Percentiles rank a stretch among this genome's conserved stretches.
phyloP scores from a whole-genome alignment of 2,797 vertebrate genomes.

The Microcaecilia unicolor region DNA sequence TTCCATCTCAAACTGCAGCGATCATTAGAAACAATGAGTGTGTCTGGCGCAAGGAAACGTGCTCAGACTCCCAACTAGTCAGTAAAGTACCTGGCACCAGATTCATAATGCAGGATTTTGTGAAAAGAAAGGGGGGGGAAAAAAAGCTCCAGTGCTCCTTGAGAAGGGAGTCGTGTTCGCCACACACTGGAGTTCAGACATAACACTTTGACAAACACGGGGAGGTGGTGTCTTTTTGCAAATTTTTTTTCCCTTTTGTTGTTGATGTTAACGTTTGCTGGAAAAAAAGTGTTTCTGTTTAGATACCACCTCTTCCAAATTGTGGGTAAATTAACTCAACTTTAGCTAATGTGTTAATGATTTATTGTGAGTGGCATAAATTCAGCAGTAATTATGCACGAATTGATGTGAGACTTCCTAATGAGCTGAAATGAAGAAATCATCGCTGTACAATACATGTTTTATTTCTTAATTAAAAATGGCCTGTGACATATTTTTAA shows the following conservation, averaged over 20 bases:
- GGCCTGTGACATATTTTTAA: conserved; percentile 56
- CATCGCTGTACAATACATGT: conserved; percentile 62
- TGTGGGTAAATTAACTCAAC: conserved; percentile 47
- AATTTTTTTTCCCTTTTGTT: not conserved
- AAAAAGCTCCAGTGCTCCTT: conserved; percentile 33
- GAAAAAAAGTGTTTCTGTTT: conserved; percentile 30
- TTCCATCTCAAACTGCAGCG: conserved; percentile 43
- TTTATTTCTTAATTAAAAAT: conserved; percentile 63
- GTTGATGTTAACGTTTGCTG: conserved; percentile 7
- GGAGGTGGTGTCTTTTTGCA: not conserved
- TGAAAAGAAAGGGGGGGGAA: conserved; percentile 21
- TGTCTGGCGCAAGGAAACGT: conserved; percentile 45
- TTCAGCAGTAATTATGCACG: conserved; percentile 63
- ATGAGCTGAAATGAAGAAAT: conserved; percentile 68
- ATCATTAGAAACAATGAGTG: conserved; percentile 54
- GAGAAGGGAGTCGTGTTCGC: conserved; percentile 14
- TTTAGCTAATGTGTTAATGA: conserved; percentile 60
- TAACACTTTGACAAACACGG: conserved; percentile 13
- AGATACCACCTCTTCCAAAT: conserved; percentile 44
- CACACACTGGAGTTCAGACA: no score
- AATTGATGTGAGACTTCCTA: conserved; percentile 72
- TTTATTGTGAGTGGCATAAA: conserved; percentile 59
- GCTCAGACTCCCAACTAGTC: conserved; percentile 37
- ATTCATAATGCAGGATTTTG: conserved; percentile 32
- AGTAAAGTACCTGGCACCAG: conserved; percentile 45